These are phyloP conservation scores for Apamea anceps DNA, from an alignment of 2,888 invertebrate genomes.

Conservation along the genomic window DNA sequence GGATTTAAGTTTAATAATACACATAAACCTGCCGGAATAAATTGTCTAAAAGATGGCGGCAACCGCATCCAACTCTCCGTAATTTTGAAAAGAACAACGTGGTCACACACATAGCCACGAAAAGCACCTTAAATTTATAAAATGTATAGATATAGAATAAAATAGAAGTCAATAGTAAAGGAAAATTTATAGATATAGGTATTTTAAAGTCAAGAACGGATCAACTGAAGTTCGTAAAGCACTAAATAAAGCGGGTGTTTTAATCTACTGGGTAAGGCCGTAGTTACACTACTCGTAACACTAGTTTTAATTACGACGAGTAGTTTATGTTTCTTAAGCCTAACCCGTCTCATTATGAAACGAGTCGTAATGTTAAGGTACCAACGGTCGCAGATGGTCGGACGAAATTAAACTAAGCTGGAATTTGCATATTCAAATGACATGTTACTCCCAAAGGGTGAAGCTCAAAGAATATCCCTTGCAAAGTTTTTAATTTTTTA, in stretches of 20 bases:
- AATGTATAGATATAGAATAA: too few relatives aligned
- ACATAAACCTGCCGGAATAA: too few relatives aligned
- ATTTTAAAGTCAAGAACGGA: neutral
- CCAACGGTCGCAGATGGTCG: slow-evolving; percentile 64
- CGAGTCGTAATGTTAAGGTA: slow-evolving; percentile 32
- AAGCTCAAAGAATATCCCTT: slow-evolving; percentile 36
- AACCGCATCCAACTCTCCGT: too few relatives aligned
- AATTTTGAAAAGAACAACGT: too few relatives aligned
- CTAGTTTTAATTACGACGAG: slow-evolving; percentile 11
- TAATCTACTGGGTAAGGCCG: slow-evolving; percentile 2
- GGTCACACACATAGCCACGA: too few relatives aligned
- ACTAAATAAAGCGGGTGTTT: neutral
- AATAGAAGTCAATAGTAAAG: too few relatives aligned
- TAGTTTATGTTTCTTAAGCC: slow-evolving; percentile 19
- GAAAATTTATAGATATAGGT: too few relatives aligned
- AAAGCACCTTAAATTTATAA: too few relatives aligned
- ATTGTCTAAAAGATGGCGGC: too few relatives aligned
- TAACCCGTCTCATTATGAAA: slow-evolving; percentile 31
- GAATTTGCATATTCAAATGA: slow-evolving; percentile 72
- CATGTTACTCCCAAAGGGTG: slow-evolving; percentile 52
- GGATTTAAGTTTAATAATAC: too few relatives aligned
- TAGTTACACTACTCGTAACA: neutral
- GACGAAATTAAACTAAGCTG: slow-evolving; percentile 68
- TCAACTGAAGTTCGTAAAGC: neutral
- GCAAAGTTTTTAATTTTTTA: slow-evolving; percentile 24